phyloP scores from a whole-genome alignment of 2,888 invertebrate species.

The Pristionchus entomophagus region DNA sequence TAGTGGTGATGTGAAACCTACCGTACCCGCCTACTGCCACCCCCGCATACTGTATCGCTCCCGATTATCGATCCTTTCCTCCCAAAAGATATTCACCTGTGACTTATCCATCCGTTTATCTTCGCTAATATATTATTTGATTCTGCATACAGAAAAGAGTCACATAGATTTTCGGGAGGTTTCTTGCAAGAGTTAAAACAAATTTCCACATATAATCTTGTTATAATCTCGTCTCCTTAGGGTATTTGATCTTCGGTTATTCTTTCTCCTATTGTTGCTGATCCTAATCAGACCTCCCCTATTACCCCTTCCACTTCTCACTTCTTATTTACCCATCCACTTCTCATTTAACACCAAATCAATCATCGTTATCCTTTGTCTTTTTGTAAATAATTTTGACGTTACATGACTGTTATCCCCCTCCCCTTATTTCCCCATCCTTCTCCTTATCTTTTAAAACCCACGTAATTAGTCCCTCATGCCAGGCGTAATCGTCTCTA shows the following conservation, averaged over 20 bases:
- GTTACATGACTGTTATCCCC: background rate
- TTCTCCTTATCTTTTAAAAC: background rate
- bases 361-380: background rate
- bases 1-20: background rate
- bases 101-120: background rate
- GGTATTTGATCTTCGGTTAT: background rate
- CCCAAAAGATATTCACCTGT: background rate
- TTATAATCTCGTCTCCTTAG: background rate
- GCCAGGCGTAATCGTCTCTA: background rate
- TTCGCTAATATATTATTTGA: background rate
- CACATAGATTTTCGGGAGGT: background rate
- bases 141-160: background rate
- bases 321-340: background rate
- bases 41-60: background rate
- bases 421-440: background rate
- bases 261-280: background rate
- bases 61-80: slow-evolving; percentile 6
- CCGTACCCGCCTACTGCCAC: background rate
- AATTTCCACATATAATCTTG: background rate
- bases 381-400: background rate
- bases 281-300: too few relatives aligned
- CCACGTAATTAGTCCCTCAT: background rate
- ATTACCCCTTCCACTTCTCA: too few relatives aligned
- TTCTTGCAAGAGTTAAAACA: background rate
- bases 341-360: background rate